These are phyloP conservation scores for Urophycis tenuis DNA, from an alignment of 2,797 vertebrate genomes.

Conservation along the genomic window DNA sequence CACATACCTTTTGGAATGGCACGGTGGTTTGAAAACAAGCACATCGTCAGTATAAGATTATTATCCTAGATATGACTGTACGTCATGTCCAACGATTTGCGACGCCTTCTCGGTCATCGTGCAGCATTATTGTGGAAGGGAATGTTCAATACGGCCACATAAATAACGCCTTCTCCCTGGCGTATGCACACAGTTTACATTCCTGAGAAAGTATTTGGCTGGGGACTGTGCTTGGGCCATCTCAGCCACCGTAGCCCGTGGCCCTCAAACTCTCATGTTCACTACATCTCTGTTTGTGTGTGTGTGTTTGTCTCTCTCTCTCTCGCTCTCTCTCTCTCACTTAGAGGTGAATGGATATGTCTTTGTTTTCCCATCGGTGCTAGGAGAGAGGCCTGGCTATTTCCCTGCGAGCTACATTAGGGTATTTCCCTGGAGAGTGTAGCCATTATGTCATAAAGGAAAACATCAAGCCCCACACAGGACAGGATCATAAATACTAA, in stretches of 20 bases:
- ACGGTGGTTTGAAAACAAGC: neutral
- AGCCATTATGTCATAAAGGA: neutral
- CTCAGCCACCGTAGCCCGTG: neutral
- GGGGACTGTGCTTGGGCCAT: neutral
- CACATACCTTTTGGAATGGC: neutral
- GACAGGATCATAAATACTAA: neutral
- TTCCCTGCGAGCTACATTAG: slow-evolving; percentile 1
- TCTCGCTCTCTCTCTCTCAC: too few species aligned
- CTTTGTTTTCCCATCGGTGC: neutral
- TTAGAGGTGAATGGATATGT: neutral
- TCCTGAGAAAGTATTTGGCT: slow-evolving; percentile 1
- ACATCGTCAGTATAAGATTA: neutral
- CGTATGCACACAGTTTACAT: neutral
- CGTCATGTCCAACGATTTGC: neutral
- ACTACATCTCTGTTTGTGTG: neutral
- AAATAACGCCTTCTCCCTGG: neutral
- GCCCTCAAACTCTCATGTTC: neutral
- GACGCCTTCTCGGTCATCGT: neutral
- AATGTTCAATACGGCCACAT: neutral
- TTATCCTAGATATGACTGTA: neutral
- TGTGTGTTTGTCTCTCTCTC: too few species aligned
- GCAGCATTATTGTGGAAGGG: neutral
- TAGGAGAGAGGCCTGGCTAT: neutral
- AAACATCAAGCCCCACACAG: neutral
- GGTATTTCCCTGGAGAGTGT: neutral